These are phyloP conservation scores for Drosophila multiciliata DNA, from an alignment of 2,888 invertebrate species.

Conservation along the genomic window DNA sequence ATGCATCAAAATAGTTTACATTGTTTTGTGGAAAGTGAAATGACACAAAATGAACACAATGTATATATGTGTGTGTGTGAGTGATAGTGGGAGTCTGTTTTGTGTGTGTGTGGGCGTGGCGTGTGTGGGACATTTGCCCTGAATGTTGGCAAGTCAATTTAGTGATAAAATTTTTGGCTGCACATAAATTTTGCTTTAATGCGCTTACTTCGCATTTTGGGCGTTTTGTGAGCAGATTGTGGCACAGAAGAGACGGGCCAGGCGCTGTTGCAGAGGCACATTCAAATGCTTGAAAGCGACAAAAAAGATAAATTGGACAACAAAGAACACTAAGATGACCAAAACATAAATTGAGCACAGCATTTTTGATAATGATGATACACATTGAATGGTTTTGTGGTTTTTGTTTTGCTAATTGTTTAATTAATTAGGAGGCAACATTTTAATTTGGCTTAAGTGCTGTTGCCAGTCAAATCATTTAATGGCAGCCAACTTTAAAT, in stretches of 20 bases:
- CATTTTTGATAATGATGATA: conserved; percentile 74
- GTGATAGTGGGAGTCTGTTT: not conserved
- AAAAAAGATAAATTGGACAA: not conserved
- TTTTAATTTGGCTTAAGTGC: conserved; percentile 79
- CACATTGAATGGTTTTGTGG: conserved; percentile 22
- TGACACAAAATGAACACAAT: conserved; percentile 36
- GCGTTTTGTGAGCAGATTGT: not conserved
- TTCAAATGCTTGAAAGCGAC: conserved; percentile 28
- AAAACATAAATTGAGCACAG: conserved; percentile 62
- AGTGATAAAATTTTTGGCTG: conserved; percentile 63
- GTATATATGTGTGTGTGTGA: not conserved
- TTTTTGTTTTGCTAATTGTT: conserved; percentile 59
- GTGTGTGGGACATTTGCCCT: conserved; percentile 43
- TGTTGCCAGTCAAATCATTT: conserved; percentile 64
- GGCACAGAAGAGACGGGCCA: not conserved
- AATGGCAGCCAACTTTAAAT: conserved; percentile 67
- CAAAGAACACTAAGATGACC: conserved; percentile 27
- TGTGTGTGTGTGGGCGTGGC: conserved; percentile 41
- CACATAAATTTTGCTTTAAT: conserved; percentile 74
- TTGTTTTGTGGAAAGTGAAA: conserved; percentile 46
- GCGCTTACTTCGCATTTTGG: conserved; percentile 62
- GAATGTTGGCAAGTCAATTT: conserved; percentile 65
- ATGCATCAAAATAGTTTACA: conserved; percentile 63
- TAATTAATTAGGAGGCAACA: conserved; percentile 75
- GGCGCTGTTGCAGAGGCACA: conserved; percentile 4